Evolutionary conservation across 2,888 invertebrate genomes (phyloP).

Genomic region (Epistrophe eligans): DNA sequence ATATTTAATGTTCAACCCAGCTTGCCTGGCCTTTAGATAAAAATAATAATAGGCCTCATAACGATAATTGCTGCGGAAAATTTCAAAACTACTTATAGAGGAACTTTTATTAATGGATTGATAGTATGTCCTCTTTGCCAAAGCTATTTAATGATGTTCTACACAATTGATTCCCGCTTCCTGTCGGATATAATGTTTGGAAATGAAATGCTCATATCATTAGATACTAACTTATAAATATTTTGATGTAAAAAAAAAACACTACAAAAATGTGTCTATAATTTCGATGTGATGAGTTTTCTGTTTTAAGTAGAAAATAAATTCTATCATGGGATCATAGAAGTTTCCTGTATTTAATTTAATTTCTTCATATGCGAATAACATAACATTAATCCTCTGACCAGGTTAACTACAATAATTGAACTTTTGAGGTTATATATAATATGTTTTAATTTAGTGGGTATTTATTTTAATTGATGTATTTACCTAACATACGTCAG

Average conservation of each 20-base stretch:
- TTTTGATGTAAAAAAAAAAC: no score
- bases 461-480: background rate
- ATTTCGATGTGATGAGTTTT: background rate
- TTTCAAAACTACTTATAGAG: slow-evolving; percentile 5
- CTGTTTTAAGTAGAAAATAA: slow-evolving; percentile 1
- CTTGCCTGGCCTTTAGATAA: background rate
- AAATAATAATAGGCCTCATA: background rate
- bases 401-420: slow-evolving; percentile 23
- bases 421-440: slow-evolving; percentile 15
- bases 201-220: background rate
- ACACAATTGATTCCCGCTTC: slow-evolving; percentile 17
- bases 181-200: background rate
- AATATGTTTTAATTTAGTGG: background rate
- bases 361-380: background rate
- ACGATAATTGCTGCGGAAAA: slow-evolving; percentile 35
- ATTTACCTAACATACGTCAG: background rate
- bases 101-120: slow-evolving; percentile 10
- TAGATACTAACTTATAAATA: background rate
- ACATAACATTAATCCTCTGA: slow-evolving; percentile 3
- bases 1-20: background rate
- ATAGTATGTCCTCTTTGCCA: slow-evolving; percentile 8
- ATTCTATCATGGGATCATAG: slow-evolving; percentile 7
- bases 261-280: background rate
- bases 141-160: slow-evolving; percentile 5
- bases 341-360: slow-evolving; percentile 19